Evolutionary conservation across 2,888 invertebrate genomes (phyloP).

Genomic region (Calephelis perditalis): DNA sequence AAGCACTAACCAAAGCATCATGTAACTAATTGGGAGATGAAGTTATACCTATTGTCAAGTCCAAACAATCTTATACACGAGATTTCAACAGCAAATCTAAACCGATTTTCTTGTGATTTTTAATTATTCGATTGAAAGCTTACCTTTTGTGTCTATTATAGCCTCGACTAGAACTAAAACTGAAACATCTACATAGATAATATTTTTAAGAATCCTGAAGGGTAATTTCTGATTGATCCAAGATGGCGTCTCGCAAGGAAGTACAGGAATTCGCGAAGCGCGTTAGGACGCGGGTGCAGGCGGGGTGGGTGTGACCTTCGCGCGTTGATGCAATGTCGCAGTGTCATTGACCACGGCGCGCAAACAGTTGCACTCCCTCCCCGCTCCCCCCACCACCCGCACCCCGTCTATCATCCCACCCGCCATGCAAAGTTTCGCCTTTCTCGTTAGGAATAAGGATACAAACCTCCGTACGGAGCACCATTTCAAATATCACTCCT

Average conservation of each 20-base stretch:
- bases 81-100: too few relatives aligned
- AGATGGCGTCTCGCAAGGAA: slow-evolving; percentile 62
- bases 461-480: slow-evolving; percentile 14
- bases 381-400: slow-evolving; percentile 21
- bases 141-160: too few relatives aligned
- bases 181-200: not conserved
- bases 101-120: too few relatives aligned
- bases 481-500: not conserved
- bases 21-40: too few relatives aligned
- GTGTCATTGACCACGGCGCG: slow-evolving; percentile 70
- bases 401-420: slow-evolving; percentile 23
- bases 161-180: too few relatives aligned
- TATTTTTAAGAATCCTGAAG: slow-evolving; percentile 3
- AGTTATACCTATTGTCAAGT: too few relatives aligned
- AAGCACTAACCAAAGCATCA: too few relatives aligned
- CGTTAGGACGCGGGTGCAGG: slow-evolving; percentile 38
- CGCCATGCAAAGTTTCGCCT: slow-evolving; percentile 14
- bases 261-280: slow-evolving; percentile 52
- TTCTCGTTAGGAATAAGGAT: slow-evolving; percentile 23
- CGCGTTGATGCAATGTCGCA: slow-evolving; percentile 76
- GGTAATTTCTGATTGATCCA: slow-evolving; percentile 52
- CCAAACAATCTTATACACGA: too few relatives aligned
- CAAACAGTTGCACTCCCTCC: slow-evolving; percentile 35
- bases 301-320: slow-evolving; percentile 61
- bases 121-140: too few relatives aligned